Conservation (phyloP, 2,113 vertebrate species). For the Nothoprocta pentlandii region DNA sequence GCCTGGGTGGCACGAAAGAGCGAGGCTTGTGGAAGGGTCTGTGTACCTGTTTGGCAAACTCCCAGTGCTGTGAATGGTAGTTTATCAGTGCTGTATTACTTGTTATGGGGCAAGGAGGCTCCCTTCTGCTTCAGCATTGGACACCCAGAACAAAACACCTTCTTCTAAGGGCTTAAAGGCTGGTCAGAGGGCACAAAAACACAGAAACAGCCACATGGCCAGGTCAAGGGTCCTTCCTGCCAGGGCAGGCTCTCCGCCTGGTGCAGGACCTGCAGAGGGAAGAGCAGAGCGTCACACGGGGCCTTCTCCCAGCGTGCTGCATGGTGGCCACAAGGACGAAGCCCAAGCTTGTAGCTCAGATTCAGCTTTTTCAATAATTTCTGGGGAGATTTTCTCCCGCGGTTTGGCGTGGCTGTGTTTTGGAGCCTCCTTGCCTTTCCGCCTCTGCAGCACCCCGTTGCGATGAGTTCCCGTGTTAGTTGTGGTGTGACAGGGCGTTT, state of each 20-base stretch:
- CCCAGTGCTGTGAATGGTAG: rapidly evolving
- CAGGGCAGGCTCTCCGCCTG: neutral
- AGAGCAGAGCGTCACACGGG: neutral
- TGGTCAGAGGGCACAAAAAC: too few species aligned
- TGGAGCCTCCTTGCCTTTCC: neutral
- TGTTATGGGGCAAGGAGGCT: neutral
- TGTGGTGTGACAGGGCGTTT: neutral
- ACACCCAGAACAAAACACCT: neutral
- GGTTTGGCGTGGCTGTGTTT: neutral
- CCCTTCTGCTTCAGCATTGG: neutral
- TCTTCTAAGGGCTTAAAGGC: neutral
- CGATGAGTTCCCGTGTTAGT: neutral
- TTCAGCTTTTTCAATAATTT: neutral
- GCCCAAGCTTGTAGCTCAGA: neutral
- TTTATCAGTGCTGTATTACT: neutral
- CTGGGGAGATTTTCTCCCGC: neutral
- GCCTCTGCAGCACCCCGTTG: neutral
- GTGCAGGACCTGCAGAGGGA: neutral
- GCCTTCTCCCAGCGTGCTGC: neutral
- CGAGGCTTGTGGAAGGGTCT: neutral
- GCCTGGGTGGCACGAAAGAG: neutral
- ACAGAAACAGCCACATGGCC: neutral
- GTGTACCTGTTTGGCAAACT: neutral
- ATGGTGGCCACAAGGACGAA: neutral
- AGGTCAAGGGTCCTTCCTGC: neutral